Percentiles rank a stretch among this genome's conserved stretches.
phyloP scores from a whole-genome alignment of 2,888 invertebrate genomes.

The Drosophila prostipennis region DNA sequence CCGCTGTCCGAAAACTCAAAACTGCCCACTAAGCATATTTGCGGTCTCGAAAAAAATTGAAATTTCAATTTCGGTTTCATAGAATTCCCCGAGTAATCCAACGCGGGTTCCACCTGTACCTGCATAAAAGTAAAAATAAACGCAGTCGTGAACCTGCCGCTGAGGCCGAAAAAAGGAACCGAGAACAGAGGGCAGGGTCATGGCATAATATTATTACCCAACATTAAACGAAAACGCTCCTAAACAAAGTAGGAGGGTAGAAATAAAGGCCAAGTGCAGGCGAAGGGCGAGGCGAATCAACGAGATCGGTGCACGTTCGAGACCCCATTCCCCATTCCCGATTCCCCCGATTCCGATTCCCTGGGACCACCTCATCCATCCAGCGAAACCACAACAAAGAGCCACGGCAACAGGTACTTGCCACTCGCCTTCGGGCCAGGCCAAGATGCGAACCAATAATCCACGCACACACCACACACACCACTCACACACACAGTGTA shows the following conservation, averaged over 20 bases:
- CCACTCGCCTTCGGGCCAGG: constrained; percentile 67
- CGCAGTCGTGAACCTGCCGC: constrained; percentile 78
- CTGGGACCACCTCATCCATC: constrained; percentile 46
- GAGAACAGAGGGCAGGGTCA: constrained; percentile 36
- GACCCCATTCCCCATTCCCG: constrained; percentile 19
- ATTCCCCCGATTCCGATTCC: constrained; percentile 31
- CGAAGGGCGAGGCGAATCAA: constrained; percentile 66
- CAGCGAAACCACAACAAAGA: constrained; percentile 60
- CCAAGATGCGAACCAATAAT: constrained; percentile 74
- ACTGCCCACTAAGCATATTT: constrained; percentile 40
- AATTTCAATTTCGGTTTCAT: constrained; percentile 36
- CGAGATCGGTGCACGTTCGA: constrained; percentile 79
- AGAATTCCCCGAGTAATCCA: constrained; percentile 22
- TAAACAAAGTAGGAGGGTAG: constrained; percentile 54
- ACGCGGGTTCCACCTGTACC: constrained; percentile 81
- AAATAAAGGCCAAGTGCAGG: constrained; percentile 56
- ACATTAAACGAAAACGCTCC: constrained; percentile 49
- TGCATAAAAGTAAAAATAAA: constrained; percentile 77
- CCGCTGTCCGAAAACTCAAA: not conserved
- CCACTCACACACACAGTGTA: constrained; percentile 45
- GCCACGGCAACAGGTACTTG: constrained; percentile 77
- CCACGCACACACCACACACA: constrained; percentile 63
- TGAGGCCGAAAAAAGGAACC: constrained; percentile 40
- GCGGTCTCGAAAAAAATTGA: constrained; percentile 35
- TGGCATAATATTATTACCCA: constrained; percentile 51